Conservation (phyloP, 2,113 vertebrate genomes). For the Catharus bicknelli region DNA sequence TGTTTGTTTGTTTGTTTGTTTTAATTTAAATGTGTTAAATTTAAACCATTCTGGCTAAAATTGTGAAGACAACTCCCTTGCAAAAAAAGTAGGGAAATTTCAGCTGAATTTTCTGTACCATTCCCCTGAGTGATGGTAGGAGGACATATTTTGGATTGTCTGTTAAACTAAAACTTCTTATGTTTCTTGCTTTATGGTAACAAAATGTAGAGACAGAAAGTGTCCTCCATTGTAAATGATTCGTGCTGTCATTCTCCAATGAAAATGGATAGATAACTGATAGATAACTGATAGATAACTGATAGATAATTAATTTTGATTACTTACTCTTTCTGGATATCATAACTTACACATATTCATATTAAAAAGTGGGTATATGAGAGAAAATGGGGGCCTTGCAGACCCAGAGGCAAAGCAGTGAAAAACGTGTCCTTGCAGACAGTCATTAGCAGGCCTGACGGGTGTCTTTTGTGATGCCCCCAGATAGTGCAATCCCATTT, state of each 20-base stretch:
- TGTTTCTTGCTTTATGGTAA: neutral
- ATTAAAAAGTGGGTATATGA: neutral
- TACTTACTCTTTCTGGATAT: neutral
- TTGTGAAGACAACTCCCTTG: neutral
- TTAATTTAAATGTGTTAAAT: neutral
- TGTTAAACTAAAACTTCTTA: neutral
- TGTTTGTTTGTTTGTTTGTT: neutral
- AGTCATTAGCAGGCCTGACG: neutral
- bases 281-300: neutral
- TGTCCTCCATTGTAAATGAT: neutral
- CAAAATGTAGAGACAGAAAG: neutral
- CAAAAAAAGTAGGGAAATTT: neutral
- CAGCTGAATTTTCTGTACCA: neutral
- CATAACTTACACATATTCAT: neutral
- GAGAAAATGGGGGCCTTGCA: neutral
- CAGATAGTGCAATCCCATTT: neutral
- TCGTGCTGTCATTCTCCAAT: neutral
- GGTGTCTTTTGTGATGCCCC: neutral
- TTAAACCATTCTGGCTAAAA: neutral
- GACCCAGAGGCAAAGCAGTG: neutral
- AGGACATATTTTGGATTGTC: neutral
- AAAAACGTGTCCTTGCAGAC: neutral
- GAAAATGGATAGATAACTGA: neutral
- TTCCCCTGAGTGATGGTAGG: neutral
- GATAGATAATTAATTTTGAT: neutral